Evolutionary conservation across 2,113 vertebrate species (phyloP), one percentile per base, ranked within the genome.

Genomic region (Pomatostomus ruficeps): DNA sequence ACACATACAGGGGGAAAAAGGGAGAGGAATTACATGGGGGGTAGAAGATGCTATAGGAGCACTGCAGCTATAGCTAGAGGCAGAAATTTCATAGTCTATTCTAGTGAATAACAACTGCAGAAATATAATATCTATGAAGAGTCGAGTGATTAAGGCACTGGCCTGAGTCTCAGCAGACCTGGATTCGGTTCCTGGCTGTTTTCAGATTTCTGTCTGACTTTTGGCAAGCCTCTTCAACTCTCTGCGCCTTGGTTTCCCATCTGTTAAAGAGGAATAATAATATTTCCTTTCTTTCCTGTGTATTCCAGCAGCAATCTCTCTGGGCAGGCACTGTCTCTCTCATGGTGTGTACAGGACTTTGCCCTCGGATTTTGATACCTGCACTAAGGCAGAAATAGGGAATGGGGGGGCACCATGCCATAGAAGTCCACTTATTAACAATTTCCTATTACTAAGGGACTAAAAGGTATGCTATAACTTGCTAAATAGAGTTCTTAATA

Each of bases 261-360:
- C 89, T 93, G 91, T 94, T 95, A 95, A 93, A 92, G 24, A 82
- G 87, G 40, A 92, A 95, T 88, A 94, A 95, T 92, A 91, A 88
- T 91, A 95, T 94, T 95, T 96, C 91, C 78, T 91, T 85, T 95
- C 85, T 85, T 73, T 89, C 54, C 85, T 62, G 74, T 71, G 67
- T 95, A 21, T 66, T 94, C 74, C 78, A 88, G 78, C 77, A 87
- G 38, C 51, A 91, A 73, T 70, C 33, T 75, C 67, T 91, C 33
- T 79, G 85, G 62, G 58, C 70, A 79, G 58, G 58, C 74, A 42
- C 36, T 8, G 1, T 63, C 31, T 82, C 57, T 42, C 84, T 90
- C 62, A 11, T n/a, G 8, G 31, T 3, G 2, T n/a, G 23, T 17
- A 26, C 23, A 87, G 66, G 49, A 23, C 49, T 67, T 72, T 18